Percentiles rank a stretch among this genome's conserved stretches.
phyloP scores from a whole-genome alignment of 2,888 invertebrate species.

The Clivina fossor region DNA sequence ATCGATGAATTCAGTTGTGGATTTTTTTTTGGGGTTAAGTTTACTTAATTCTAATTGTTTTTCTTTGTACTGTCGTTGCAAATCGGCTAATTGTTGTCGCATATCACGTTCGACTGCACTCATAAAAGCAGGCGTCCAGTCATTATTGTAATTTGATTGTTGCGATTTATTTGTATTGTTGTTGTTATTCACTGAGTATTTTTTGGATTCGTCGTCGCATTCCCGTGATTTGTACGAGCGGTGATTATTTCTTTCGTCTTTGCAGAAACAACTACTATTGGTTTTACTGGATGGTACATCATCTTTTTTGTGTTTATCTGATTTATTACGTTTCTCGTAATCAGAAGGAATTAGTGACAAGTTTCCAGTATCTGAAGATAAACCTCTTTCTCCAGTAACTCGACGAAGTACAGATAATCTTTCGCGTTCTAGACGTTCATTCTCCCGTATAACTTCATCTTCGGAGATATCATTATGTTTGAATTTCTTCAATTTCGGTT shows the following conservation, averaged over 20 bases:
- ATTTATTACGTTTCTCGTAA: constrained; percentile 15
- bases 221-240: constrained; percentile 51
- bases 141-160: background rate
- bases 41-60: constrained; percentile 81
- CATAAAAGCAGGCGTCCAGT: constrained; percentile 52
- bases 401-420: constrained; percentile 36
- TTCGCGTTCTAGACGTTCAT: constrained; percentile 43
- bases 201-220: constrained; percentile 50
- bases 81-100: constrained; percentile 76
- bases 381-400: constrained; percentile 53
- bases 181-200: constrained; percentile 19
- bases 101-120: constrained; percentile 79
- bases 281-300: background rate
- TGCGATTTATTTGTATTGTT: constrained; percentile 1
- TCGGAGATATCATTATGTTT: constrained; percentile 42
- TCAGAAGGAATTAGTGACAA: background rate
- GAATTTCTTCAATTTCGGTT: constrained; percentile 52
- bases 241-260: constrained; percentile 24
- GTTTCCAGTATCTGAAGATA: constrained; percentile 38
- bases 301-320: constrained; percentile 9
- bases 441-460: constrained; percentile 37
- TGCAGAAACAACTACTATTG: constrained; percentile 13
- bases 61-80: constrained; percentile 80
- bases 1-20: background rate
- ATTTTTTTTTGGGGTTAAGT: constrained; percentile 61